Evolutionary conservation across 2,113 vertebrate species (phyloP), one percentile per base, ranked within the genome.

Genomic region (Dicaeum eximium): DNA sequence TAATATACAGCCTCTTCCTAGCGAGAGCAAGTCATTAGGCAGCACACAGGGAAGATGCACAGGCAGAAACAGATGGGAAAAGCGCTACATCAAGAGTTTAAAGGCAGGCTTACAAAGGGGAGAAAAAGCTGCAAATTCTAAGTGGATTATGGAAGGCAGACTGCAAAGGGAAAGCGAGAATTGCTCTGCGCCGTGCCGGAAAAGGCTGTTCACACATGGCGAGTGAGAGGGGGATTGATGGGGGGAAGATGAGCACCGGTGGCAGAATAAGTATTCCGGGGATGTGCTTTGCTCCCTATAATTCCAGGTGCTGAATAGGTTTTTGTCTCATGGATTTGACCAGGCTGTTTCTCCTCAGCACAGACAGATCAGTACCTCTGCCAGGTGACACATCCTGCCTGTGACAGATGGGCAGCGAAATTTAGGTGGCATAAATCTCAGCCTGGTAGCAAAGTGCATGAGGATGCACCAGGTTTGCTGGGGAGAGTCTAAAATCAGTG

Each of bases 31-130:
- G 93, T 92, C 96, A 95, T 96, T 94, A 96, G 91, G 90, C 96
- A 75, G 92, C 30, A 54, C 17, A 27, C 47, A 51, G 95, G 22
- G 35, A 94, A 94, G 96, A 95, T 74, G 93, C 95, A 66, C 12
- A 51, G 96, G 92, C 96, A 95, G 96, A 84, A 93, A 87, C 84
- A 96, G 95, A 95, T 85, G 95, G 96, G 67, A 87, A 94, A 92
- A 92, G 84, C 67, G 80, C 92, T 85, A 94, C 95, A 93, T 71
- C 91, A 78, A 91, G 96, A 74, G 93, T 95, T 95, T 89, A 91
- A 96, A 94, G 96, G 92, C 42, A 95, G 51, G 84, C 90, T 94
- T 42, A 89, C 50, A 85, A 30, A 82, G 44, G 66, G 54, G 28
- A 7, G 57, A 88, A 86, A 88, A 85, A 95, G 86, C 93, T 64